Conservation (phyloP, 2,888 invertebrate species). For the Disparrhopalites patrizii region DNA sequence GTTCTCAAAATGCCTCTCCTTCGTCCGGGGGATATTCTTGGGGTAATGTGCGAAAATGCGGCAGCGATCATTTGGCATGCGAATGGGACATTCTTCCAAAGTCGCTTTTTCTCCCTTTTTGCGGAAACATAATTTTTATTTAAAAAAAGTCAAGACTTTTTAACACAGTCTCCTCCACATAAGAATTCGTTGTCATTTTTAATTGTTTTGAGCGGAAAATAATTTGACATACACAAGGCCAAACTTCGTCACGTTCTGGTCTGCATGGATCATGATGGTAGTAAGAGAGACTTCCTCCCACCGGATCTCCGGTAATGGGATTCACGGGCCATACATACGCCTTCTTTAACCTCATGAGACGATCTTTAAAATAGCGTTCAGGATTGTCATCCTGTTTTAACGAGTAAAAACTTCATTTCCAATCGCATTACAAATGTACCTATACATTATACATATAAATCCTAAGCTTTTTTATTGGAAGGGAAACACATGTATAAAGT, state of each 20-base stretch:
- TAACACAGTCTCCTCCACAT: too few relatives aligned
- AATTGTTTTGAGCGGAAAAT: neutral
- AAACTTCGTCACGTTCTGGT: constrained; percentile 30
- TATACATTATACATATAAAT: too few relatives aligned
- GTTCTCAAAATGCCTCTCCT: constrained; percentile 16
- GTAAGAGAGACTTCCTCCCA: constrained; percentile 42
- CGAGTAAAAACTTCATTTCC: neutral
- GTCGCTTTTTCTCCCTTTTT: constrained; percentile 29
- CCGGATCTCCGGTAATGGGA: constrained; percentile 39
- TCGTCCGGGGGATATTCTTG: neutral
- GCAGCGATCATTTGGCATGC: constrained; percentile 41
- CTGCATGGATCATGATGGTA: constrained; percentile 35
- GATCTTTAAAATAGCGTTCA: constrained; percentile 19
- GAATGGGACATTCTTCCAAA: constrained; percentile 25
- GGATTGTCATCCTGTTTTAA: constrained; percentile 32
- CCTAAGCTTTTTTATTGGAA: too few relatives aligned
- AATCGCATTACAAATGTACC: too few relatives aligned
- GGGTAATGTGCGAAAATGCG: constrained; percentile 31
- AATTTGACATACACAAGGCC: constrained; percentile 38
- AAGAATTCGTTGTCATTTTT: too few relatives aligned
- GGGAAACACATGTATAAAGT: neutral
- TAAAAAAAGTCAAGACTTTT: too few relatives aligned
- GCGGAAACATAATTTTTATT: neutral
- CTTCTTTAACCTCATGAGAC: constrained; percentile 37
- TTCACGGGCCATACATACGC: constrained; percentile 44